These are phyloP conservation scores for Aethes cnicana DNA, from an alignment of 2,888 invertebrate genomes.

Conservation along the genomic window DNA sequence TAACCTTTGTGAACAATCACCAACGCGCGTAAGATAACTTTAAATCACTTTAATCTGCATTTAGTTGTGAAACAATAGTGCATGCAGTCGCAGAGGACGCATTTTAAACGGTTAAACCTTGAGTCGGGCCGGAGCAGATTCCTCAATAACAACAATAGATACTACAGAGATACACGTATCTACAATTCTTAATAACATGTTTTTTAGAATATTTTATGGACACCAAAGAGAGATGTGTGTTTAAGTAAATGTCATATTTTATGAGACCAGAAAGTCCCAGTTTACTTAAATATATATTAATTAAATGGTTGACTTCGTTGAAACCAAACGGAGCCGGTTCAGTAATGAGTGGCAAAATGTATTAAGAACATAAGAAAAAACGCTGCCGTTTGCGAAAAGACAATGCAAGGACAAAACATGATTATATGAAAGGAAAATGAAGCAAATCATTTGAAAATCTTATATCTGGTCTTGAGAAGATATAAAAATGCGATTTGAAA, in stretches of 20 bases:
- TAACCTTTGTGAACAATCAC: conserved; percentile 24
- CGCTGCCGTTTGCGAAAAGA: not conserved
- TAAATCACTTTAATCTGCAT: conserved; percentile 34
- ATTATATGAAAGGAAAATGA: not conserved
- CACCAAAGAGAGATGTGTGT: not conserved
- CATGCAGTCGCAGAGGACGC: conserved; percentile 31
- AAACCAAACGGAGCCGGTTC: not conserved
- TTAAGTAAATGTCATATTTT: not conserved
- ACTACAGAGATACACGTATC: too few species aligned
- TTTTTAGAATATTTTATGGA: not conserved
- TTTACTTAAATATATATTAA: not conserved
- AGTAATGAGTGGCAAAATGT: not conserved
- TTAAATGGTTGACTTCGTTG: not conserved
- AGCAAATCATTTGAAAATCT: conserved; percentile 3
- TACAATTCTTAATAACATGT: not conserved
- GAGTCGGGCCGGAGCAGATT: conserved; percentile 2
- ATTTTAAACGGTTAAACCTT: conserved; percentile 16
- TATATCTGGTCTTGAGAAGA: conserved; percentile 20
- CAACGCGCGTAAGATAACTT: conserved; percentile 30
- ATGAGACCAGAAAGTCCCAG: not conserved
- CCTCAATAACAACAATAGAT: not conserved
- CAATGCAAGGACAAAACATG: not conserved
- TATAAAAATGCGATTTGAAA: conserved; percentile 33
- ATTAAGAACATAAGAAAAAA: not conserved
- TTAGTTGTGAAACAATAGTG: conserved; percentile 34